Conservation (phyloP, 2,797 vertebrate species). For the Prunella strophiata region DNA sequence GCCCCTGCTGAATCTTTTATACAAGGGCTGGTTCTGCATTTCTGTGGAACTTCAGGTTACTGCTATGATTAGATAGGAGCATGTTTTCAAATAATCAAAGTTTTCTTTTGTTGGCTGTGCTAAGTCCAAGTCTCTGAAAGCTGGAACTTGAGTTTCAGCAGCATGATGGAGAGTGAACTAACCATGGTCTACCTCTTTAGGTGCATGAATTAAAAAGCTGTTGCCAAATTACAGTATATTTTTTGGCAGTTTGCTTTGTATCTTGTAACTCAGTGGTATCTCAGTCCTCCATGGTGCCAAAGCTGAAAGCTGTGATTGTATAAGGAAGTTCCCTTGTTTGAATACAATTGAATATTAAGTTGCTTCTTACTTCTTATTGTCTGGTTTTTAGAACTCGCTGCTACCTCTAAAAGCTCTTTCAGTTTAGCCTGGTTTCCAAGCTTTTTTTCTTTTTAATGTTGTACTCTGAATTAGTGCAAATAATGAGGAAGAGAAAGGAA, state of each 20-base stretch:
- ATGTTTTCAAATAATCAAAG: not conserved
- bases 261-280: not conserved
- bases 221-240: accelerated
- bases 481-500: not conserved
- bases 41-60: not conserved
- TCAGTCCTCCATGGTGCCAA: not conserved
- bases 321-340: not conserved
- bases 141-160: not conserved
- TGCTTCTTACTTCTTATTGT: not conserved
- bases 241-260: not conserved
- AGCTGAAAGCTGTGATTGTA: not conserved
- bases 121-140: not conserved
- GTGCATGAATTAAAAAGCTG: not conserved
- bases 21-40: not conserved
- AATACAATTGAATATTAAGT: not conserved
- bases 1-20: not conserved
- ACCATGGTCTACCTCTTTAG: not conserved
- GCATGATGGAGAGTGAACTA: not conserved
- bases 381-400: not conserved
- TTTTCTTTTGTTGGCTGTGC: not conserved
- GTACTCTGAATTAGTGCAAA: not conserved
- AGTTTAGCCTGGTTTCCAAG: not conserved
- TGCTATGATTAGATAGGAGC: not conserved
- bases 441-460: not conserved
- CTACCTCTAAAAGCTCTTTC: not conserved